phyloP scores from a whole-genome alignment of 1,140 invertebrate genomes.

The Drosophila gunungcola region DNA sequence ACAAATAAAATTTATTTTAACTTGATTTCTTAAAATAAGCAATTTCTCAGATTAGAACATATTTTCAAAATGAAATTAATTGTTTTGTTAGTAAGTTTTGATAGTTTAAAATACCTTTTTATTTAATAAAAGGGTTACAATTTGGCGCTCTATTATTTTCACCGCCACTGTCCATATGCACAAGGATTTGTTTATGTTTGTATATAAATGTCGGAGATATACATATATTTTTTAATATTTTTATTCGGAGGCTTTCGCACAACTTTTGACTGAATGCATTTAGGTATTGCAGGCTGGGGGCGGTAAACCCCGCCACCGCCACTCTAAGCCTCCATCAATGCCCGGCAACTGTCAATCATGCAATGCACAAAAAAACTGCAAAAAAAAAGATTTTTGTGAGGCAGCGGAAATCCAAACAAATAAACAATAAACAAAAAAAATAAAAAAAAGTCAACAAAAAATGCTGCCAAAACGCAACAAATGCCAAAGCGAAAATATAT shows the following conservation, averaged over 20 bases:
- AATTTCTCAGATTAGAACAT: too few species aligned
- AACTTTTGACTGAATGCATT: slow-evolving; percentile 71
- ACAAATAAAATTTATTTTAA: too few species aligned
- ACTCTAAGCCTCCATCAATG: slow-evolving; percentile 48
- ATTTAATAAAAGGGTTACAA: neutral
- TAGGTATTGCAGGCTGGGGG: slow-evolving; percentile 47
- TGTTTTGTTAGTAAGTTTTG: too few species aligned
- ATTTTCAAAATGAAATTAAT: too few species aligned
- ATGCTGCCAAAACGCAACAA: slow-evolving; percentile 67
- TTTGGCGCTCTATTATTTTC: neutral
- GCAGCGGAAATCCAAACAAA: slow-evolving; percentile 54
- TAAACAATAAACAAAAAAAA: slow-evolving; percentile 31
- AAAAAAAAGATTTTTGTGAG: slow-evolving; percentile 44
- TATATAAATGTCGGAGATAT: slow-evolving; percentile 25
- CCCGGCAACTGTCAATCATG: slow-evolving; percentile 72
- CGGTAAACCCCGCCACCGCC: neutral
- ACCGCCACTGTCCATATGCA: neutral
- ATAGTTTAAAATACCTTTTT: neutral
- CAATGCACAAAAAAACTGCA: slow-evolving; percentile 44
- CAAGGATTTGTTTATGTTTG: neutral
- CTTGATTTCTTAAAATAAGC: too few species aligned
- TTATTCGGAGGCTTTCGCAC: slow-evolving; percentile 65
- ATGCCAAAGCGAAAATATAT: slow-evolving; percentile 75
- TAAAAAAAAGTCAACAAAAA: slow-evolving; percentile 13
- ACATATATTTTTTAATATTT: slow-evolving; percentile 58